Conservation (phyloP, 2,113 vertebrate genomes). For the Oreocharis arfaki region DNA sequence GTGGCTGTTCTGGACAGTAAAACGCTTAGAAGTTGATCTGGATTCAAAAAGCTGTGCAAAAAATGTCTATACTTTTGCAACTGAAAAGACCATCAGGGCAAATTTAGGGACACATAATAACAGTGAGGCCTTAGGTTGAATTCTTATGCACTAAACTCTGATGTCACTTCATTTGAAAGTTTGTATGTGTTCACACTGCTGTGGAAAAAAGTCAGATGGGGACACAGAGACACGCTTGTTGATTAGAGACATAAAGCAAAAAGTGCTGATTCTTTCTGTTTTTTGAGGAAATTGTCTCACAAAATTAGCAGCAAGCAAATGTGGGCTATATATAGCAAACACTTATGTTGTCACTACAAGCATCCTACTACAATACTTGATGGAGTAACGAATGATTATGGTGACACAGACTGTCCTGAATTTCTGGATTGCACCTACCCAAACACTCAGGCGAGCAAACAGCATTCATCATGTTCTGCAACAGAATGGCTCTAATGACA, state of each 20-base stretch:
- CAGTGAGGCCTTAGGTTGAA: neutral
- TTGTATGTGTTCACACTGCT: neutral
- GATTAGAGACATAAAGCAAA: neutral
- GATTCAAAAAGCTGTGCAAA: neutral
- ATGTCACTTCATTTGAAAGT: neutral
- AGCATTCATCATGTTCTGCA: neutral
- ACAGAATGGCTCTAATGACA: neutral
- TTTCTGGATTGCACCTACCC: neutral
- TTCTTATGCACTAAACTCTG: neutral
- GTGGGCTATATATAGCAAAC: neutral
- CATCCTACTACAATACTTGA: neutral
- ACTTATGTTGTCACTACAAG: neutral
- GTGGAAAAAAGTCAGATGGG: neutral
- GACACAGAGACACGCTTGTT: neutral
- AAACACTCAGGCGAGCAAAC: neutral
- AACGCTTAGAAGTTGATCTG: neutral
- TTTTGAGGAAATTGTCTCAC: neutral
- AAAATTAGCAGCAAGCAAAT: neutral
- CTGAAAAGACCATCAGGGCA: neutral
- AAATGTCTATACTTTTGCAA: neutral
- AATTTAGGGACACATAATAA: neutral
- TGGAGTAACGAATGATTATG: neutral
- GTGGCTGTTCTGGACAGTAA: neutral
- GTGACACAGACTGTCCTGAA: neutral
- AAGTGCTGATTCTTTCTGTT: neutral